Base-by-base conservation (phyloP, 2,797 vertebrate genomes). In the Coracias cyanogaster region DNA sequence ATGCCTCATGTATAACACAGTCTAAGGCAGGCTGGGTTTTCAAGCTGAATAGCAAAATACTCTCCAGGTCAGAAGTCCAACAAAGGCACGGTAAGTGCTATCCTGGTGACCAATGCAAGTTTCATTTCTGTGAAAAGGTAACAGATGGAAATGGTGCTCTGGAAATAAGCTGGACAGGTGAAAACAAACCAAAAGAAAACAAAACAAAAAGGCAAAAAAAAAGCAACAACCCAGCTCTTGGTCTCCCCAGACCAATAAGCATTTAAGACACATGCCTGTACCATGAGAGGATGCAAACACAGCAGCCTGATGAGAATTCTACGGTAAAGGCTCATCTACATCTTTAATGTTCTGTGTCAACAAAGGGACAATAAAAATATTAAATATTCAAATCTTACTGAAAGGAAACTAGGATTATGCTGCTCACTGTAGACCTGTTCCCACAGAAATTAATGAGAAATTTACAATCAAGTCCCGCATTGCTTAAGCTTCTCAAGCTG, bases 291-390 rank as follows among this genome's bases (percentile, higher is more conserved):
- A 84, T 61, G 37, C 16, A 80, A 77, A 49, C 49, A 67, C 26
- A 88, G 37, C 52, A 94, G 61, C 33, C 65, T 35, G 33, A 83
- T 67, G 29, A 94, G 46, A 81, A 94, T 88, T 72, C 72, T 61
- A 46, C 54, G 74, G 60, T 55, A 60, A 82, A 82, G 28, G 57
- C 48, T 89, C 71, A 73, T 55, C 64, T 84, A 70, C 31, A 52
- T 82, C 86, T 82, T 67, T 90, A 90, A 94, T 55, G 46, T 22
- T 87, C 41, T 71, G 19, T 81, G 67, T 90, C 83, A 89, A 94
- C 58, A 90, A 43, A 57, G 45, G 82, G 43, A 84, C 35, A 88
- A 90, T 46, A 84, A 80, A 92, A 84, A 67, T 54, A 89, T 33
- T 76, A 95, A 89, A 86, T 74, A 88, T 72, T 87, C 45, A 93